Evolutionary conservation across 1,140 invertebrate genomes (phyloP).

Genomic region (Ptiloglossa arizonensis): DNA sequence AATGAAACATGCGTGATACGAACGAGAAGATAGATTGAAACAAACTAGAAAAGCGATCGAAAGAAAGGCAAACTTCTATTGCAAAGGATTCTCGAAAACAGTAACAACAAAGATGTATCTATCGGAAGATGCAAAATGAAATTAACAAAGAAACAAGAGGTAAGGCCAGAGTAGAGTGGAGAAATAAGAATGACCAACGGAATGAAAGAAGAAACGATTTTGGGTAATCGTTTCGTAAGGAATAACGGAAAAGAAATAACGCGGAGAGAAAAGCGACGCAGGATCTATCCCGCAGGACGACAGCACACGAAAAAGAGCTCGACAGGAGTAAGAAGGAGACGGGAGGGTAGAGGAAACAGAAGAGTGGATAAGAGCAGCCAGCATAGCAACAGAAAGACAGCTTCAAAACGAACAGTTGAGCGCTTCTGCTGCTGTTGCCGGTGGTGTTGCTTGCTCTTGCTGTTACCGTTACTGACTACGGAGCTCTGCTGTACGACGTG

Average conservation of each 20-base stretch:
- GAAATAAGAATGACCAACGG: too few species aligned
- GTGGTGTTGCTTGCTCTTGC: slow-evolving; percentile 61
- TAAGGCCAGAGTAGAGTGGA: not conserved
- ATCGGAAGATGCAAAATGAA: too few species aligned
- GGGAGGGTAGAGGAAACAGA: slow-evolving; percentile 55
- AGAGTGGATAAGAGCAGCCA: slow-evolving; percentile 66
- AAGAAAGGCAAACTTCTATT: too few species aligned
- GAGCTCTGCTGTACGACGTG: slow-evolving; percentile 40
- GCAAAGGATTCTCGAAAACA: too few species aligned
- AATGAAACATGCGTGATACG: too few species aligned
- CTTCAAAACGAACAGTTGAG: slow-evolving; percentile 74
- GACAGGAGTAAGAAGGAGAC: slow-evolving; percentile 43
- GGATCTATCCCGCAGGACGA: slow-evolving; percentile 72
- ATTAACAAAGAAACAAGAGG: not conserved
- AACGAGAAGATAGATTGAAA: too few species aligned
- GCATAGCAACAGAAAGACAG: slow-evolving; percentile 81
- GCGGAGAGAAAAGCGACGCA: slow-evolving; percentile 41
- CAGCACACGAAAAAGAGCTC: slow-evolving; percentile 46
- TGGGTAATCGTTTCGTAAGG: slow-evolving; percentile 10
- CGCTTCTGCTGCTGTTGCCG: slow-evolving; percentile 59
- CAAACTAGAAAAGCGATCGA: too few species aligned
- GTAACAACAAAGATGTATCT: too few species aligned
- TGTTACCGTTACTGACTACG: slow-evolving; percentile 63
- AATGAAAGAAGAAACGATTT: not conserved
- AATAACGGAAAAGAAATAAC: not conserved